phyloP scores from a whole-genome alignment of 2,113 vertebrate genomes.

The Psittacula cyanocephala region DNA sequence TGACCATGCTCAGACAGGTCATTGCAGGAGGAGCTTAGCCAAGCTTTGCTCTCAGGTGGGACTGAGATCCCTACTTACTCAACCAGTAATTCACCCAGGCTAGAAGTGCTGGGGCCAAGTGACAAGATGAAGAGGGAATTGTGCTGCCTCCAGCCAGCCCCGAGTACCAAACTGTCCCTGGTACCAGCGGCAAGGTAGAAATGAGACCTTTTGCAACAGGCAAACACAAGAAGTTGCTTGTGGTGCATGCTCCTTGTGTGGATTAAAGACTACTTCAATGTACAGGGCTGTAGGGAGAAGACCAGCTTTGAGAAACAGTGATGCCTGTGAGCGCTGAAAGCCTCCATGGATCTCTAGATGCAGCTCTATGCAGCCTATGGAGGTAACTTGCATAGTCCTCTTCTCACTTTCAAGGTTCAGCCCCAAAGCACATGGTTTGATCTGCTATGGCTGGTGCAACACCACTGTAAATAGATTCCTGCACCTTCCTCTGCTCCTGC shows the following conservation, averaged over 20 bases:
- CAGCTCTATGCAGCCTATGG: background rate
- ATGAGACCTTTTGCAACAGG: background rate
- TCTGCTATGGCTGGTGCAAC: background rate
- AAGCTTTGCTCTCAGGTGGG: background rate
- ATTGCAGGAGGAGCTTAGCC: background rate
- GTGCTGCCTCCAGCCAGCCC: background rate
- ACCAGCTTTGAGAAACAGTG: background rate
- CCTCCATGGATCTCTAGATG: background rate
- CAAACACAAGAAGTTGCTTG: accelerated
- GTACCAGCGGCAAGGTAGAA: background rate
- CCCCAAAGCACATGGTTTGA: background rate
- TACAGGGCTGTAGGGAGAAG: background rate
- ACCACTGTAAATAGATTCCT: background rate
- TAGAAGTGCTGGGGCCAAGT: background rate
- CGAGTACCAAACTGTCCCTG: background rate
- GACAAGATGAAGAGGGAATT: background rate
- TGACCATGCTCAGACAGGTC: accelerated
- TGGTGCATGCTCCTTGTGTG: background rate
- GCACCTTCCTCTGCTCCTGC: background rate
- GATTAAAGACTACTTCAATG: background rate
- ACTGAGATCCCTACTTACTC: background rate
- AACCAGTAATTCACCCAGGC: background rate
- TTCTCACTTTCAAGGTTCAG: background rate
- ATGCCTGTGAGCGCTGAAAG: background rate
- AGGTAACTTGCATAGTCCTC: background rate